A percentile compares a stretch with the other conserved stretches of the same genome.
Conservation (phyloP, 1,140 invertebrate species). For the Drosophila trapezifrons region DNA sequence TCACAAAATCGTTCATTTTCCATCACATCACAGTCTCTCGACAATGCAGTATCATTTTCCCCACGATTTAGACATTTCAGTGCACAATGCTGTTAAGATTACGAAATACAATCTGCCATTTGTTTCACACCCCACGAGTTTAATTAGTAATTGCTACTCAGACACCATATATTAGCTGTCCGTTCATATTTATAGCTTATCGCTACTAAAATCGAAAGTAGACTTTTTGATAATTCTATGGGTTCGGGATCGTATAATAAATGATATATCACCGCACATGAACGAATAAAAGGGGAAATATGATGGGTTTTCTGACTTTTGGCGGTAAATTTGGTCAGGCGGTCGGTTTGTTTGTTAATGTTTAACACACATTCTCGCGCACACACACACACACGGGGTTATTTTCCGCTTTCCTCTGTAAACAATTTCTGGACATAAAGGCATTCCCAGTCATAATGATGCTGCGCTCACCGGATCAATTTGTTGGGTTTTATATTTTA, state of each 20-base stretch:
- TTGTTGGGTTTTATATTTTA: background rate
- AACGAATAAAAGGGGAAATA: conserved; percentile 19
- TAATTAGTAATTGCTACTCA: conserved; percentile 32
- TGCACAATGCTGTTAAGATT: conserved; percentile 22
- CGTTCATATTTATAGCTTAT: conserved; percentile 22
- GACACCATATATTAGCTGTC: conserved; percentile 24
- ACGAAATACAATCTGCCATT: conserved; percentile 24
- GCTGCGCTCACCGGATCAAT: conserved; percentile 18
- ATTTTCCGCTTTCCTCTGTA: conserved; percentile 15
- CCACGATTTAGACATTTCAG: conserved; percentile 1
- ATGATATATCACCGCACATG: conserved; percentile 23
- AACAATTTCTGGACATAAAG: conserved; percentile 13
- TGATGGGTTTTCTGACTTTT: conserved; percentile 15
- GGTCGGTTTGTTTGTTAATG: conserved; percentile 9
- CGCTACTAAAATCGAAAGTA: conserved; percentile 22
- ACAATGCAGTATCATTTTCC: background rate
- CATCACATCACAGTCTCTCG: background rate
- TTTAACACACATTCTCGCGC: conserved; percentile 15
- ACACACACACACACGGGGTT: conserved; percentile 4
- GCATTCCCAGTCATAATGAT: background rate
- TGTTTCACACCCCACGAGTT: conserved; percentile 30
- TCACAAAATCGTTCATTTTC: conserved; percentile 21
- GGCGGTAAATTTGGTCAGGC: conserved; percentile 23
- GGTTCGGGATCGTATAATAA: conserved; percentile 5
- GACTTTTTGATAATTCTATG: conserved; percentile 23